A percentile compares a stretch with the other conserved stretches of the same genome.
phyloP scores from a whole-genome alignment of 2,888 invertebrate genomes.

The Zygothrica quintamaculata region DNA sequence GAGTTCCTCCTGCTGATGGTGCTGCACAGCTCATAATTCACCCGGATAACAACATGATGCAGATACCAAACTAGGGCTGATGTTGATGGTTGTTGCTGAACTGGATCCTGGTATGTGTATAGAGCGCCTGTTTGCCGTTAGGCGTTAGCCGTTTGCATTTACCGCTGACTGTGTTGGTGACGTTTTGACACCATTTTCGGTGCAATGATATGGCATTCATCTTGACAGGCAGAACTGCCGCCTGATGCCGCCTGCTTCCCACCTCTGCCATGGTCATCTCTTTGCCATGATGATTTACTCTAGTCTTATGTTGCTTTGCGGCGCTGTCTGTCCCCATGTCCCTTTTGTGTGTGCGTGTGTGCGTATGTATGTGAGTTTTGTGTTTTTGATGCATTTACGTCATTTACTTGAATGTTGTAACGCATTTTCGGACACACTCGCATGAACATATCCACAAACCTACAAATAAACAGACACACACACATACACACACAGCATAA shows the following conservation, averaged over 20 bases:
- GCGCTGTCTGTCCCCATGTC: constrained; percentile 1
- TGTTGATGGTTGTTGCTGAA: constrained; percentile 19
- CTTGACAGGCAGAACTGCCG: constrained; percentile 81
- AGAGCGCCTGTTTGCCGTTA: constrained; percentile 36
- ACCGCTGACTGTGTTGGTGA: constrained; percentile 59
- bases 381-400: constrained; percentile 75
- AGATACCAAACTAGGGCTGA: constrained; percentile 8
- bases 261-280: constrained; percentile 3
- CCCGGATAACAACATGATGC: constrained; percentile 62
- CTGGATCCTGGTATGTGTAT: constrained; percentile 1
- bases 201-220: constrained; percentile 82
- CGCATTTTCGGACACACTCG: constrained; percentile 67
- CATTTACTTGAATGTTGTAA: constrained; percentile 80
- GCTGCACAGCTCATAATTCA: constrained; percentile 75
- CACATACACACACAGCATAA: constrained; percentile 32
- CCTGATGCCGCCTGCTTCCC: constrained; percentile 47
- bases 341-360: constrained; percentile 17
- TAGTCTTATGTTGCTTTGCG: constrained; percentile 18
- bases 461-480: constrained; percentile 15
- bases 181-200: constrained; percentile 79
- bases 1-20: constrained; percentile 46
- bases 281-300: constrained; percentile 59
- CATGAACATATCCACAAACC: constrained; percentile 20
- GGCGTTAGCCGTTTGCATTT: constrained; percentile 53
- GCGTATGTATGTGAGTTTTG: constrained; percentile 42